Percentiles rank a stretch among this genome's conserved stretches.
Conservation (phyloP, 1,140 invertebrate genomes). For the Drosophila tsacasi region DNA sequence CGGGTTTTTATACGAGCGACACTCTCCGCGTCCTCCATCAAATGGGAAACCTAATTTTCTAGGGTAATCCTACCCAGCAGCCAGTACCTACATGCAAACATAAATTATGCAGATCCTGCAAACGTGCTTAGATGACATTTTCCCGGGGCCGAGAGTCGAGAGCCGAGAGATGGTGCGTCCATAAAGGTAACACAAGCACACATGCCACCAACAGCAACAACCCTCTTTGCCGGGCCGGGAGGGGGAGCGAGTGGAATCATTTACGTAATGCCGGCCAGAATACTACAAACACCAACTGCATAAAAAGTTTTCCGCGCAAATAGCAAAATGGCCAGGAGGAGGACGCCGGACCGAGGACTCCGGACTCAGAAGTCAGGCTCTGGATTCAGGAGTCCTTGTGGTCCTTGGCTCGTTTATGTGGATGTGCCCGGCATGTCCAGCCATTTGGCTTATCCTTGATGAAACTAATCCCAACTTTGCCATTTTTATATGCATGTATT, state of each 20-base stretch:
- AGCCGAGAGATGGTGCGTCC: constrained; percentile 54
- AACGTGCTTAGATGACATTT: constrained; percentile 84
- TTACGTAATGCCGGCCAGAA: constrained; percentile 55
- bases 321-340: constrained; percentile 57
- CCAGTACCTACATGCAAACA: constrained; percentile 63
- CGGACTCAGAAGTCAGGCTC: constrained; percentile 10
- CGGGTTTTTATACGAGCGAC: constrained; percentile 74
- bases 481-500: constrained; percentile 83
- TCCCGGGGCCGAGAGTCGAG: constrained; percentile 32
- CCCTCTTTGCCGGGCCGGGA: not conserved
- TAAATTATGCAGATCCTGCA: constrained; percentile 85
- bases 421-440: constrained; percentile 69
- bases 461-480: constrained; percentile 82
- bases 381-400: constrained; percentile 29
- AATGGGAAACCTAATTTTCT: constrained; percentile 84
- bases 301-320: constrained; percentile 76
- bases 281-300: constrained; percentile 61
- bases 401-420: constrained; percentile 56
- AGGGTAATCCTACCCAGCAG: constrained; percentile 76
- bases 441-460: constrained; percentile 83
- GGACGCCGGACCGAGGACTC: constrained; percentile 2
- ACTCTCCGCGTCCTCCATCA: constrained; percentile 70
- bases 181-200: constrained; percentile 67
- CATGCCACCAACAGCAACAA: not conserved
- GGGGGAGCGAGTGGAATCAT: constrained; percentile 4